Evolutionary conservation across 2,113 vertebrate genomes (phyloP).

Genomic region (Rattus norvegicus): GRCr8 NC_086022.1:180642501-180643000

Average conservation of each 20-base stretch:
- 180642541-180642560: background rate
- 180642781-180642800: background rate
- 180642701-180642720: background rate
- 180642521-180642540: background rate
- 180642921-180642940: background rate
- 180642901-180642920: background rate
- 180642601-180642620: slow-evolving; percentile 7
- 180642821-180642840: background rate
- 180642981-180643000: background rate
- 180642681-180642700: background rate
- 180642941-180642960: background rate
- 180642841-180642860: background rate
- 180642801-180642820: background rate
- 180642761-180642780: background rate
- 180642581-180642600: background rate
- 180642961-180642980: background rate
- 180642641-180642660: slow-evolving; percentile 46
- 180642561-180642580: background rate
- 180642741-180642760: background rate
- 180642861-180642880: background rate
- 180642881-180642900: fast-evolving
- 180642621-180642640: background rate
- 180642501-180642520: background rate
- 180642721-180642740: background rate
- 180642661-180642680: background rate